A percentile compares a stretch with the other conserved stretches of the same genome.
Conservation (phyloP, 2,113 vertebrate genomes). For the Nycticebus coucang region DNA sequence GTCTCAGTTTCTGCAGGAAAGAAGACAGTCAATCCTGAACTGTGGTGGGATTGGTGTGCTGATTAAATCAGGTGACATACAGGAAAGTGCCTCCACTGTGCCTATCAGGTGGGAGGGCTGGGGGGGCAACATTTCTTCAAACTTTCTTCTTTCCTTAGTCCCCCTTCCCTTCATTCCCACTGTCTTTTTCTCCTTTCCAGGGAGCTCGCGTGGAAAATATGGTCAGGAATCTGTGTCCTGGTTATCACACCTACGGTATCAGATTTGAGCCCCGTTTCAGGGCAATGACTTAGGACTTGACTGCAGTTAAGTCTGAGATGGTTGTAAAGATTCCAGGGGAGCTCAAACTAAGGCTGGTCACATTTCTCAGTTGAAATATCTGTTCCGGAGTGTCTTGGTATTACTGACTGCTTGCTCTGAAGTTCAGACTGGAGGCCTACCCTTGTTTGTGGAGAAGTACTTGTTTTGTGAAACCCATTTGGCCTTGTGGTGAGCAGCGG, state of each 20-base stretch:
- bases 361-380: background rate
- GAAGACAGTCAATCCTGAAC: background rate
- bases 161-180: background rate
- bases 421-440: background rate
- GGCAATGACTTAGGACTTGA: background rate
- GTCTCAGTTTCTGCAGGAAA: background rate
- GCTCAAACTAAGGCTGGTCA: background rate
- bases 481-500: background rate
- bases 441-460: slow-evolving; percentile 19
- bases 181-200: background rate
- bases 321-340: background rate
- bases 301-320: background rate
- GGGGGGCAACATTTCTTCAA: background rate
- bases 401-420: background rate
- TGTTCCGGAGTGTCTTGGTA: background rate
- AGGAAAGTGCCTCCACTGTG: background rate
- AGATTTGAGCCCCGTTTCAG: background rate
- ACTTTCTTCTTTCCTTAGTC: background rate
- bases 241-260: background rate
- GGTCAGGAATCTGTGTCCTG: background rate
- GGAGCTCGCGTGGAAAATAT: background rate
- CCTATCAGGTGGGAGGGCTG: background rate
- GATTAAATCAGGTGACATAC: background rate
- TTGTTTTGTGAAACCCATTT: slow-evolving; percentile 31
- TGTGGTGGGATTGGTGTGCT: background rate